These are phyloP conservation scores for Parnassius orleans DNA, from an alignment of 2,888 invertebrate species.

Conservation along the genomic window DNA sequence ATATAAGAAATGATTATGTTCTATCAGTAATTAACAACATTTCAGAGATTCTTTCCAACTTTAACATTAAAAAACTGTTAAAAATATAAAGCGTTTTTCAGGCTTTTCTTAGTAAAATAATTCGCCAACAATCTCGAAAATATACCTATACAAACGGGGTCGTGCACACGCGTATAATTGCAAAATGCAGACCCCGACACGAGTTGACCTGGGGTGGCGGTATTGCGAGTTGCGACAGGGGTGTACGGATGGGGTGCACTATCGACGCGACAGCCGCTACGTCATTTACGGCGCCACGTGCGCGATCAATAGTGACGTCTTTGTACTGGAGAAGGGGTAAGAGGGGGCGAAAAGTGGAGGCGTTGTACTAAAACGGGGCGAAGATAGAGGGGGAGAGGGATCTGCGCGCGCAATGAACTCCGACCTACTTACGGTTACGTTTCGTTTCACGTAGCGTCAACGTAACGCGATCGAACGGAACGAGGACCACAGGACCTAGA, in stretches of 20 bases:
- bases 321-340: constrained; percentile 40
- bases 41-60: too few relatives aligned
- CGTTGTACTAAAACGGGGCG: constrained; percentile 24
- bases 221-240: constrained; percentile 40
- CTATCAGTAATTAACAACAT: too few relatives aligned
- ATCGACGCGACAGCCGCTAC: constrained; percentile 60
- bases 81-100: constrained; percentile 11
- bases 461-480: constrained; percentile 69
- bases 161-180: constrained; percentile 33
- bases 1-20: too few relatives aligned
- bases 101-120: constrained; percentile 35
- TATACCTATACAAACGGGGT: constrained; percentile 37
- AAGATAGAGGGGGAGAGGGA: constrained; percentile 15
- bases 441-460: constrained; percentile 68
- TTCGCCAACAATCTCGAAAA: constrained; percentile 33
- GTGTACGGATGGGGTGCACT: constrained; percentile 54
- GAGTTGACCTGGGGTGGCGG: constrained; percentile 35
- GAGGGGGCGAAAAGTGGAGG: constrained; percentile 28
- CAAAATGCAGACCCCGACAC: constrained; percentile 46
- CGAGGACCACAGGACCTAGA: constrained; percentile 38
- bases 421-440: constrained; percentile 77
- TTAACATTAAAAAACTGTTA: too few relatives aligned
- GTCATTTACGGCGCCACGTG: constrained; percentile 78
- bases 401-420: constrained; percentile 64
- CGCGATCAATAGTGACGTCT: constrained; percentile 79